phyloP scores from a whole-genome alignment of 2,797 vertebrate genomes.

The Coregonus sp. region DNA sequence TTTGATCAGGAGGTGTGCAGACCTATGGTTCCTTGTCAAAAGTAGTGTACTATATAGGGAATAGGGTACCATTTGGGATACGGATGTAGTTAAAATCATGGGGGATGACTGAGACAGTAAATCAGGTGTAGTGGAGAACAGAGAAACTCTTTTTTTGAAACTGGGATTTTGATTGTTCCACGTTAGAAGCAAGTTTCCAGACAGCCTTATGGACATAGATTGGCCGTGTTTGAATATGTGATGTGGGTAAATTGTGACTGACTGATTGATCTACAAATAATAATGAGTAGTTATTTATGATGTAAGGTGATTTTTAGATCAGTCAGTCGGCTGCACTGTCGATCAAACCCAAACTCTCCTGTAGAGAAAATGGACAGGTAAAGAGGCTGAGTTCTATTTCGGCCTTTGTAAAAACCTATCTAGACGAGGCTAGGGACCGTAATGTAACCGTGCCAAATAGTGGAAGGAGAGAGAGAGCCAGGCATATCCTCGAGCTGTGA shows the following conservation, averaged over 20 bases:
- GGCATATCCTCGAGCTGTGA: slow-evolving; percentile 45
- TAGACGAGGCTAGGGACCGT: neutral
- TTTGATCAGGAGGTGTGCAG: neutral
- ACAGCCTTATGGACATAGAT: neutral
- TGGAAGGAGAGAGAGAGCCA: neutral
- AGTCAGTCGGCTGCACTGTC: neutral
- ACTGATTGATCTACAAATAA: neutral
- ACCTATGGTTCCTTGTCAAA: neutral
- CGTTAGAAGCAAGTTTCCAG: neutral
- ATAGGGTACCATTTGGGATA: neutral
- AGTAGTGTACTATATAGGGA: neutral
- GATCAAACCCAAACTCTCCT: neutral
- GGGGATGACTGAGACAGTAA: neutral
- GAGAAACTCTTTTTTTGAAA: neutral
- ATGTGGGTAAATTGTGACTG: neutral
- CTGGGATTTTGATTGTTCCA: neutral
- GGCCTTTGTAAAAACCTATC: neutral
- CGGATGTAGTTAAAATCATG: too few relatives aligned
- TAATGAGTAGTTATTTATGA: neutral
- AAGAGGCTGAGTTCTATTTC: neutral
- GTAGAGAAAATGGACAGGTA: neutral
- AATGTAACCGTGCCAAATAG: neutral
- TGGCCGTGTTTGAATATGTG: neutral
- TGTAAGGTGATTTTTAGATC: neutral
- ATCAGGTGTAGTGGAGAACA: neutral